These are phyloP conservation scores for Halcyon smyrnensis DNA, from an alignment of 2,797 vertebrate species.

Conservation along the genomic window DNA sequence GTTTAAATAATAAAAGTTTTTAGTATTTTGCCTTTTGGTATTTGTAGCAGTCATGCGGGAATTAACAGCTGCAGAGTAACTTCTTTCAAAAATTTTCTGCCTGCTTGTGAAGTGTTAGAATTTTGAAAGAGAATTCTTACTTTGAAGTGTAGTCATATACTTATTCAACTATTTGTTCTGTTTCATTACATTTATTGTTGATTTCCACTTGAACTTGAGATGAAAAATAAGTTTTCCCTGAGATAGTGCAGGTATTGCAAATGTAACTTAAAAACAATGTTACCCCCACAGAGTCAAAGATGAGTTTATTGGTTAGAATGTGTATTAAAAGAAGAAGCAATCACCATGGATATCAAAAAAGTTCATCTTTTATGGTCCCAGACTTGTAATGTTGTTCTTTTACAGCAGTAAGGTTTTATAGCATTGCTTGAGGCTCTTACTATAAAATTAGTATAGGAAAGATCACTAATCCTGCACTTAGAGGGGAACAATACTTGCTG, in stretches of 20 bases:
- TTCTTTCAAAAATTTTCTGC: neutral
- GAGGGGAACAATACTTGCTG: neutral
- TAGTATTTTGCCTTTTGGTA: neutral
- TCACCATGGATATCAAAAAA: neutral
- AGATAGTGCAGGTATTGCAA: neutral
- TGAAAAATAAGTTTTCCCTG: neutral
- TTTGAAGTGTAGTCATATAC: neutral
- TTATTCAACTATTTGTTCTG: neutral
- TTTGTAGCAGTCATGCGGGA: neutral
- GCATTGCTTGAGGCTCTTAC: neutral
- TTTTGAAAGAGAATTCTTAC: neutral
- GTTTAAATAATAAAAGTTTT: neutral
- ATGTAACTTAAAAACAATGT: rapidly evolving
- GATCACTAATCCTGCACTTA: neutral
- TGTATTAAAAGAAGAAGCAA: neutral
- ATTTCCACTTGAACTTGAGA: neutral
- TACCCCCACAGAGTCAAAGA: neutral
- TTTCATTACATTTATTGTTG: neutral
- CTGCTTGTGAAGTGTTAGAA: neutral
- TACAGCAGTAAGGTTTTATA: neutral
- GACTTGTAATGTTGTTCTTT: neutral
- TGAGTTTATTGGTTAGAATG: neutral
- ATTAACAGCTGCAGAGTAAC: neutral
- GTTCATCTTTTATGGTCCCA: neutral
- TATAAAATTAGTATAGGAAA: neutral